These are phyloP conservation scores for Nothobranchius furzeri DNA, from an alignment of 2,113 vertebrate species.

Conservation along the genomic window DNA sequence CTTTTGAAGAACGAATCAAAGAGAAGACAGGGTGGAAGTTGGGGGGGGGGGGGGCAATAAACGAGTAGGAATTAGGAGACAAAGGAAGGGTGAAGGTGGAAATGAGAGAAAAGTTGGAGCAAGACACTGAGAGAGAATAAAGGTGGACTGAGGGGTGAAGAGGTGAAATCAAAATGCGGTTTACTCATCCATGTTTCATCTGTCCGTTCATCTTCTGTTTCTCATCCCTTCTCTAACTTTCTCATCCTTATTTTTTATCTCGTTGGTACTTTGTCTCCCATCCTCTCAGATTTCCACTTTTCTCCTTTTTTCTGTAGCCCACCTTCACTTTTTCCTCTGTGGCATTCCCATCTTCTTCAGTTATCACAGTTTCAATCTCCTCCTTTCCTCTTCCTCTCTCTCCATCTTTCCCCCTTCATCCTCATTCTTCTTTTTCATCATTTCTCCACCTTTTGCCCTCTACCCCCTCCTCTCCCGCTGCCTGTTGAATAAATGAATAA, in stretches of 20 bases:
- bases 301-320: neutral
- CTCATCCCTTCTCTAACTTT: no score
- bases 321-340: neutral
- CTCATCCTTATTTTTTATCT: no score
- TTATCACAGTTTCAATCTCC: neutral
- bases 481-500: slow-evolving; percentile 44
- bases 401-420: no score
- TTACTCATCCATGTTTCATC: no score
- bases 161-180: neutral
- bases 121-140: neutral
- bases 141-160: neutral
- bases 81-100: slow-evolving; percentile 27
- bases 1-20: slow-evolving; percentile 50
- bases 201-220: neutral
- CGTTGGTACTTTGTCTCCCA: no score
- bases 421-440: neutral
- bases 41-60: neutral
- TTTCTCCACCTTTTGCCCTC: neutral
- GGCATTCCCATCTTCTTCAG: neutral
- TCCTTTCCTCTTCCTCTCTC: neutral
- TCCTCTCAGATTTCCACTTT: no score
- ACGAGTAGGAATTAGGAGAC: slow-evolving; percentile 32
- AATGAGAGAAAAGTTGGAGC: neutral
- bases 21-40: neutral
- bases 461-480: neutral